These are phyloP conservation scores for Magallana ariakensis DNA, from an alignment of 1,140 invertebrate species.

Conservation along the genomic window DNA sequence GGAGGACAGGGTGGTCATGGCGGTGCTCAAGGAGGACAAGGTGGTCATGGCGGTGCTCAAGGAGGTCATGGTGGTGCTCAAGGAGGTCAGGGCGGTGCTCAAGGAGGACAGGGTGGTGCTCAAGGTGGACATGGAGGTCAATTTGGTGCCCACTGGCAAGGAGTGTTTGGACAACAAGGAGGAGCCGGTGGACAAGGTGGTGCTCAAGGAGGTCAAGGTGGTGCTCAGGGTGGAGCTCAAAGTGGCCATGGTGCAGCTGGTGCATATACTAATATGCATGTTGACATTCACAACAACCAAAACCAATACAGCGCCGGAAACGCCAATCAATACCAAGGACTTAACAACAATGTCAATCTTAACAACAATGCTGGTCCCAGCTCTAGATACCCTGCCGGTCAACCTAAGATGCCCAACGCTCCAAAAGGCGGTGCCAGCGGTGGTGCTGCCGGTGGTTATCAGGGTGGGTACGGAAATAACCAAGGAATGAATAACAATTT, in stretches of 20 bases:
- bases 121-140: background rate
- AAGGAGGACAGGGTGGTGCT: background rate
- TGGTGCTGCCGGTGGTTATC: slow-evolving; percentile 15
- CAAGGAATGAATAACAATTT: slow-evolving; percentile 31
- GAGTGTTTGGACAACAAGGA: background rate
- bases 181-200: background rate
- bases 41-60: background rate
- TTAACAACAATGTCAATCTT: slow-evolving; percentile 15
- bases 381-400: background rate
- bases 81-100: background rate
- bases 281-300: slow-evolving; percentile 32
- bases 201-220: background rate
- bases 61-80: background rate
- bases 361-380: slow-evolving; percentile 13
- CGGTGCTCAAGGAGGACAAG: background rate
- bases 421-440: background rate
- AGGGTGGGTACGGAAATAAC: slow-evolving; percentile 7
- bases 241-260: background rate
- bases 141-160: background rate
- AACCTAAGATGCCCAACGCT: slow-evolving; percentile 11
- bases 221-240: background rate
- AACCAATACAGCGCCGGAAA: background rate
- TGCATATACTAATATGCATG: slow-evolving; percentile 28
- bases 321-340: background rate
- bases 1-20: background rate